Base-by-base conservation (phyloP, 2,797 vertebrate species). In the Sebastes oblongus region DNA sequence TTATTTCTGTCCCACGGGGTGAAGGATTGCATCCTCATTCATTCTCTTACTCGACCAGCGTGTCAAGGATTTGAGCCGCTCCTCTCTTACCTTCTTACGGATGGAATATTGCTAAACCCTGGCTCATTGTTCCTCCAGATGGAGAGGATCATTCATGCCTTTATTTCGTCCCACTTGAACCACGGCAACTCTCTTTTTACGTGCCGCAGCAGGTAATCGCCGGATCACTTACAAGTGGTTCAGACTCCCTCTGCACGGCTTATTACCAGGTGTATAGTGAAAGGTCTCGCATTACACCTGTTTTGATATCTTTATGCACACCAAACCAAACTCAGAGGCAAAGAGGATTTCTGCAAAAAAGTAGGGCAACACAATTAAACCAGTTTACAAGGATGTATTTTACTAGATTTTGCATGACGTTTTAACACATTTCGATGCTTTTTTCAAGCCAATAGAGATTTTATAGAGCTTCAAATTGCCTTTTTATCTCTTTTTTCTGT, bases 111-210 rank as follows among this genome's bases (percentile, higher is more conserved):
- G 10, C 67, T 66, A 6, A 69, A 46, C 32, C n/a, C 12, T 56
- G 25, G 20, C 59, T 78, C 4, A 30, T 78, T 14, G 14, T 54
- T 65, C 22, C 52, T 65, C 64, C 68, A 71, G 34, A 27, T 73
- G 69, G 61, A 72, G 30, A 46, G 25, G 22, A 75, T 59, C 46
- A 60, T 27, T 66, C 18, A 24, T 62, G 22, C 25, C 46, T 56
- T 72, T 27, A 55, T 74, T 73, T 60, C 42, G 27, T 78, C 61
- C 64, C 65, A 32, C 82, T 71, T 60, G 71, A 32, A 65, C 11
- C 29, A 13, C 46, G 59, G 13, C 42, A 61, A 20, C 18, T 30
- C 29, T 73, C 14, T 80, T 67, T 77, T 64, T 24, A 77, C 3
- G 4, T 59, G 64, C 52, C 27, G 66, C 32, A 5, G 72, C 75